phyloP scores from a whole-genome alignment of 2,888 invertebrate genomes.

The Diplazon laetatorius region DNA sequence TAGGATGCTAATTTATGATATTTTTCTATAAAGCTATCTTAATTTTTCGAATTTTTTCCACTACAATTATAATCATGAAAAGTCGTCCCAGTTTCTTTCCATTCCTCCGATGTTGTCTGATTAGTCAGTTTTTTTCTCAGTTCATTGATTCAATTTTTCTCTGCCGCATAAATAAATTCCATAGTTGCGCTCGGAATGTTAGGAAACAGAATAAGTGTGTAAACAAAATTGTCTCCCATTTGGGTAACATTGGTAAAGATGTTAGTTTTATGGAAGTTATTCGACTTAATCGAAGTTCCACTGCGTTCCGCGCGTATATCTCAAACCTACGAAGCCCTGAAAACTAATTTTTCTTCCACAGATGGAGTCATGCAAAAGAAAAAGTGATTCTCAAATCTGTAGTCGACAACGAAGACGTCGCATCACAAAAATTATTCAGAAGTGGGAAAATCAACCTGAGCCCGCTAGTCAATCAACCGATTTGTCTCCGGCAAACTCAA shows the following conservation, averaged over 20 bases:
- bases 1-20: slow-evolving; percentile 15
- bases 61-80: not conserved
- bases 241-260: slow-evolving; percentile 38
- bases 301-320: slow-evolving; percentile 37
- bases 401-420: slow-evolving; percentile 46
- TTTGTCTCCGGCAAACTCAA: slow-evolving; percentile 29
- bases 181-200: slow-evolving; percentile 36
- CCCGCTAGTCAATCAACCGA: slow-evolving; percentile 14
- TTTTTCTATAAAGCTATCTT: slow-evolving; percentile 17
- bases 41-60: slow-evolving; percentile 23
- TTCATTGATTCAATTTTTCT: slow-evolving; percentile 25
- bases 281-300: slow-evolving; percentile 45
- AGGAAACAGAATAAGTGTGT: slow-evolving; percentile 36
- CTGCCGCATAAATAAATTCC: slow-evolving; percentile 20
- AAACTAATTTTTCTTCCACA: slow-evolving; percentile 38
- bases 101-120: no score
- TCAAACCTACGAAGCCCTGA: slow-evolving; percentile 36
- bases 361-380: slow-evolving; percentile 49
- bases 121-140: slow-evolving; percentile 20
- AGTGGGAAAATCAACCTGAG: slow-evolving; percentile 31
- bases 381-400: slow-evolving; percentile 48
- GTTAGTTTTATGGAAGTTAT: slow-evolving; percentile 38
- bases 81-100: no score
- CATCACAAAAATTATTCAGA: slow-evolving; percentile 29
- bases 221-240: slow-evolving; percentile 34